These are phyloP conservation scores for Oryzias dopingdopingensis DNA, from an alignment of 2,797 vertebrate species.

Conservation along the genomic window DNA sequence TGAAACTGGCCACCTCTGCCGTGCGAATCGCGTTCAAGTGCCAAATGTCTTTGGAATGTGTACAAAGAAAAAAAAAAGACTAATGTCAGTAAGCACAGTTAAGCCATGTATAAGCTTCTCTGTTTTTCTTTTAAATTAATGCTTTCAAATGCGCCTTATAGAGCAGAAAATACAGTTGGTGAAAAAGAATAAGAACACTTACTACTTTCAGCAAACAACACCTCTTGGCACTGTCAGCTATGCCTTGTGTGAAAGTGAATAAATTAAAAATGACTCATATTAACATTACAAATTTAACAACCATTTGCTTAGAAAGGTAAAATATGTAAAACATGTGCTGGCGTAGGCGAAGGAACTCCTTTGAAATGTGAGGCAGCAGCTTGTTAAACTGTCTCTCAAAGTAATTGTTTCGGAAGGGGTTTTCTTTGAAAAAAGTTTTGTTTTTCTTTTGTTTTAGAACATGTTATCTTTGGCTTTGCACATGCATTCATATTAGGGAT, in stretches of 20 bases:
- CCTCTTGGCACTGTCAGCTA: conserved; percentile 52
- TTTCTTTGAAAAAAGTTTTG: conserved; percentile 13
- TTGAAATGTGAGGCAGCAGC: conserved; percentile 72
- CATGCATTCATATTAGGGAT: conserved; percentile 1
- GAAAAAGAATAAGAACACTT: conserved; percentile 9
- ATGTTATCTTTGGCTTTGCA: conserved; percentile 17
- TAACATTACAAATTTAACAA: conserved; percentile 68
- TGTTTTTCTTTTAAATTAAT: too few relatives aligned
- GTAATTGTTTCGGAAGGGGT: conserved; percentile 46
- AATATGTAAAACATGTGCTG: conserved; percentile 60
- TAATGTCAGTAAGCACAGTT: too few relatives aligned
- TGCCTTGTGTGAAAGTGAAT: conserved; percentile 55
- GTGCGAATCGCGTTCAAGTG: too few relatives aligned
- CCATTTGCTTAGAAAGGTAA: conserved; percentile 50
- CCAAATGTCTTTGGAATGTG: too few relatives aligned
- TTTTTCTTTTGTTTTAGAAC: conserved; percentile 29
- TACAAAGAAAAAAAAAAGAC: too few relatives aligned
- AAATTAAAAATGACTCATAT: conserved; percentile 65
- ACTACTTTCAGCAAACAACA: conserved; percentile 42
- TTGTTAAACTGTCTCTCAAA: conserved; percentile 68
- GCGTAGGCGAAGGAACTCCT: conserved; percentile 64
- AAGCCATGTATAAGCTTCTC: too few relatives aligned
- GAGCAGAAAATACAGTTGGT: too few relatives aligned
- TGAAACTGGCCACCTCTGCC: too few relatives aligned
- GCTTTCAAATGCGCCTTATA: too few relatives aligned